phyloP scores from a whole-genome alignment of 2,888 invertebrate species.

The Drosophila mettleri region DNA sequence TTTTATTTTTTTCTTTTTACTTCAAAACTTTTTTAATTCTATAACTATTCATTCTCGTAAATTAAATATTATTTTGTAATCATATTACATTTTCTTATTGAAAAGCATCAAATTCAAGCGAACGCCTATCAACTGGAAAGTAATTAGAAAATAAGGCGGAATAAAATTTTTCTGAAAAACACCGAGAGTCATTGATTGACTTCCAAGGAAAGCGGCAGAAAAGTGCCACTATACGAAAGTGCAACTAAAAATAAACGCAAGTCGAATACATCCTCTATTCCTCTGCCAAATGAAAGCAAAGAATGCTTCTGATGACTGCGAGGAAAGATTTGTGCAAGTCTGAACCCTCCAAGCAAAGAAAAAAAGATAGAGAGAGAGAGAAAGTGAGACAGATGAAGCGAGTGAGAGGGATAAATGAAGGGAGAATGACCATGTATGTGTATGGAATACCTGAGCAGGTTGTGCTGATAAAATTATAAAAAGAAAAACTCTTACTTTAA shows the following conservation, averaged over 20 bases:
- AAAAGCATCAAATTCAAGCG: conserved; percentile 25
- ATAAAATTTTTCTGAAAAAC: conserved; percentile 70
- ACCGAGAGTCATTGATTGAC: conserved; percentile 71
- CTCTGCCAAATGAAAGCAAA: conserved; percentile 46
- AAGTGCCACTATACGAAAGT: conserved; percentile 58
- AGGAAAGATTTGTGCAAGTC: conserved; percentile 78
- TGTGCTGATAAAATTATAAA: conserved; percentile 73
- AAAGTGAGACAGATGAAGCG: not conserved
- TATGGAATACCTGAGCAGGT: conserved; percentile 67
- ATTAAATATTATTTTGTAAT: conserved; percentile 73
- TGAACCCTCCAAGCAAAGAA: conserved; percentile 3
- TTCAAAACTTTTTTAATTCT: too few species aligned
- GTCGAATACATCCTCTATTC: conserved; percentile 55
- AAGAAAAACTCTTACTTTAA: conserved; percentile 73
- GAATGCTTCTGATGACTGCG: conserved; percentile 73
- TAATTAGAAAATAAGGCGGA: conserved; percentile 75
- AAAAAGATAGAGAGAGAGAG: not conserved
- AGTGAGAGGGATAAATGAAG: not conserved
- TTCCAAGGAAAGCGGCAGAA: conserved; percentile 62
- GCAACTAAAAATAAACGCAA: conserved; percentile 60
- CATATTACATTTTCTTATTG: conserved; percentile 72
- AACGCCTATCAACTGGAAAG: conserved; percentile 69
- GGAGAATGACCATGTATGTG: conserved; percentile 12
- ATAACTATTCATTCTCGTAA: conserved; percentile 74
- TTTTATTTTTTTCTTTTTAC: too few species aligned